A percentile compares a stretch with the other conserved stretches of the same genome.
These are phyloP conservation scores for Gonatopus flavifemur DNA, from an alignment of 1,140 invertebrate species.

Conservation along the genomic window DNA sequence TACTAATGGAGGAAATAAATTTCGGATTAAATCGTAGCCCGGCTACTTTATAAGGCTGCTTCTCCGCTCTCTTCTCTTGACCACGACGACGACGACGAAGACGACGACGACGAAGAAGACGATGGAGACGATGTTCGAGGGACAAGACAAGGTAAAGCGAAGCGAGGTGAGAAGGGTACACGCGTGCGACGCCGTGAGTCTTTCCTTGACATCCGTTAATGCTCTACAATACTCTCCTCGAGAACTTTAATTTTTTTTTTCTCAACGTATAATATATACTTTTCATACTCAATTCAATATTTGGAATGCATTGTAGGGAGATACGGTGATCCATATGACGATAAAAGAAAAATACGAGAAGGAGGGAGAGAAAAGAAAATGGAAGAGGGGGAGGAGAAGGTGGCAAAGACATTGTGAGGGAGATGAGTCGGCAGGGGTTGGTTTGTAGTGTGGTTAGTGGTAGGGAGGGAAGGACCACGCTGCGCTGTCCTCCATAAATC, in stretches of 20 bases:
- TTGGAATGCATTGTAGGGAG: too few species aligned
- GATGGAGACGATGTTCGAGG: too few species aligned
- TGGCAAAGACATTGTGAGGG: conserved; percentile 9
- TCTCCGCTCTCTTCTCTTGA: conserved; percentile 25
- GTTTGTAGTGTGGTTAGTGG: conserved; percentile 17
- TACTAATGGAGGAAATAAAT: conserved; percentile 61
- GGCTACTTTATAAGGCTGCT: conserved; percentile 57
- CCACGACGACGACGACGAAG: too few species aligned
- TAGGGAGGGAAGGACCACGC: conserved; percentile 47
- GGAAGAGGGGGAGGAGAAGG: conserved; percentile 10
- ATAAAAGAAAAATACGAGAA: conserved; percentile 16
- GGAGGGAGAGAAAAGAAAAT: conserved; percentile 18
- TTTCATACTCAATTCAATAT: too few species aligned
- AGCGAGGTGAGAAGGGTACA: conserved; percentile 30
- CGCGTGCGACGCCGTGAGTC: conserved; percentile 37
- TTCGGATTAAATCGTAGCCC: conserved; percentile 59
- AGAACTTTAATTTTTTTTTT: not conserved
- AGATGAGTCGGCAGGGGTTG: conserved; percentile 22
- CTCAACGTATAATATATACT: not conserved
- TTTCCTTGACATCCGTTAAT: conserved; percentile 35
- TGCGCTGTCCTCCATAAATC: conserved; percentile 60
- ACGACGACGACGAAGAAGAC: too few species aligned
- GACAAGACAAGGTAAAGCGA: too few species aligned
- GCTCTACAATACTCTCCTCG: conserved; percentile 33
- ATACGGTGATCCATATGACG: conserved; percentile 5